phyloP scores from a whole-genome alignment of 2,113 vertebrate genomes.

The Eulacestoma nigropectus region DNA sequence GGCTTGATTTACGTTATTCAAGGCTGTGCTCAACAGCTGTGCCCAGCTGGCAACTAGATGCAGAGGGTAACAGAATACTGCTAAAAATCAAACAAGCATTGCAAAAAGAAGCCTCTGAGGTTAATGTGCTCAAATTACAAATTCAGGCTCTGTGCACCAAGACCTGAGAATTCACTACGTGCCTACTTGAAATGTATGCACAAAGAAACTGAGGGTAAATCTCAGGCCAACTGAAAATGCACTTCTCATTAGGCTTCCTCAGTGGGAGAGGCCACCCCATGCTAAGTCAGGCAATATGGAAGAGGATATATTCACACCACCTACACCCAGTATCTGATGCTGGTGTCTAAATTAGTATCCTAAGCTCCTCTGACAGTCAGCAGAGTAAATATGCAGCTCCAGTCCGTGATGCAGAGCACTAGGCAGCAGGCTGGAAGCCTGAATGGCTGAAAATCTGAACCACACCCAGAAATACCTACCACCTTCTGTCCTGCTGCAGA shows the following conservation, averaged over 20 bases:
- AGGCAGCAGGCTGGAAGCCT: not conserved
- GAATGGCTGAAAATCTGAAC: not conserved
- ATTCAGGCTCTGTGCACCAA: not conserved
- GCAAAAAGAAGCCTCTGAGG: not conserved
- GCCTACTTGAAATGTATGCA: accelerated
- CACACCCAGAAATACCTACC: not conserved
- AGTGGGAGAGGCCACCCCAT: not conserved
- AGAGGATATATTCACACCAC: not conserved
- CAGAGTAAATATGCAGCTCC: not conserved
- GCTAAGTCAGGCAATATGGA: not conserved
- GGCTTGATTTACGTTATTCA: not conserved
- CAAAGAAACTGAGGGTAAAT: not conserved
- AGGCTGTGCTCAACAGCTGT: not conserved
- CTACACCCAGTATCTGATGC: not conserved
- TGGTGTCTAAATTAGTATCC: not conserved
- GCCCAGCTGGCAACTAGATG: not conserved
- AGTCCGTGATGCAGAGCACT: not conserved
- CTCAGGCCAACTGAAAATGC: not conserved
- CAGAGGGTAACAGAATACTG: not conserved
- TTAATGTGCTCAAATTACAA: not conserved
- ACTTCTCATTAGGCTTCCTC: not conserved
- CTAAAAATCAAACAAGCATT: not conserved
- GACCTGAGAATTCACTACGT: not conserved
- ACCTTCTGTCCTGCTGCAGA: not conserved
- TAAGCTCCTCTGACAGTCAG: not conserved